These are phyloP conservation scores for Cataglyphis hispanica DNA, from an alignment of 1,140 invertebrate genomes.

Conservation along the genomic window DNA sequence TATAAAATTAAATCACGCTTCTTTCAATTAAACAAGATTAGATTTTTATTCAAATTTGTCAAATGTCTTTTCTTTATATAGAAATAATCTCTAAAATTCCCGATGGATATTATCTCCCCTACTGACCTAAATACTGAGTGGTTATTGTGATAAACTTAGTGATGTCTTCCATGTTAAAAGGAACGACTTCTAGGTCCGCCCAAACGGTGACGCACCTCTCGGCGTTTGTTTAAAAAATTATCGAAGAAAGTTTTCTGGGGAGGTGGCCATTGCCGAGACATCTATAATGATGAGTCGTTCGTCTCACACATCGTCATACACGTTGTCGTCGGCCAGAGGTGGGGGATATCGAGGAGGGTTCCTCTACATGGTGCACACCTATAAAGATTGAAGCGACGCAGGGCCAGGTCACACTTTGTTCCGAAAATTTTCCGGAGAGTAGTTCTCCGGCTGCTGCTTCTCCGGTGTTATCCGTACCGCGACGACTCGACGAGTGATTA, in stretches of 20 bases:
- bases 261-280: slow-evolving; percentile 55
- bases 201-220: slow-evolving; percentile 53
- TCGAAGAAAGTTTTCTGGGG: slow-evolving; percentile 82
- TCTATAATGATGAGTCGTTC: slow-evolving; percentile 63
- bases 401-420: slow-evolving; percentile 84
- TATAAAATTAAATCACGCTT: background rate
- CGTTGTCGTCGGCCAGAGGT: slow-evolving; percentile 66
- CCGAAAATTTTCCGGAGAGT: slow-evolving; percentile 83
- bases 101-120: slow-evolving; percentile 40
- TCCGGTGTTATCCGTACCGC: background rate
- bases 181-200: slow-evolving; percentile 70
- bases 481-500: slow-evolving; percentile 1
- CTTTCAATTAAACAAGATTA: background rate
- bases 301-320: slow-evolving; percentile 45
- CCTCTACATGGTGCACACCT: slow-evolving; percentile 75
- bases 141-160: background rate
- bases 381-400: slow-evolving; percentile 85
- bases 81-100: slow-evolving; percentile 2
- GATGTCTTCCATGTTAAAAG: slow-evolving; percentile 19
- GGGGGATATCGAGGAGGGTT: slow-evolving; percentile 75
- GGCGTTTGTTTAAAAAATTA: slow-evolving; percentile 86
- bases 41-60: background rate
- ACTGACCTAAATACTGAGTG: slow-evolving; percentile 74
- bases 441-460: slow-evolving; percentile 1
- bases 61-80: background rate